Percentiles rank a stretch among this genome's conserved stretches.
phyloP scores from a whole-genome alignment of 2,888 invertebrate genomes.

The Drosophila mercatorum region DNA sequence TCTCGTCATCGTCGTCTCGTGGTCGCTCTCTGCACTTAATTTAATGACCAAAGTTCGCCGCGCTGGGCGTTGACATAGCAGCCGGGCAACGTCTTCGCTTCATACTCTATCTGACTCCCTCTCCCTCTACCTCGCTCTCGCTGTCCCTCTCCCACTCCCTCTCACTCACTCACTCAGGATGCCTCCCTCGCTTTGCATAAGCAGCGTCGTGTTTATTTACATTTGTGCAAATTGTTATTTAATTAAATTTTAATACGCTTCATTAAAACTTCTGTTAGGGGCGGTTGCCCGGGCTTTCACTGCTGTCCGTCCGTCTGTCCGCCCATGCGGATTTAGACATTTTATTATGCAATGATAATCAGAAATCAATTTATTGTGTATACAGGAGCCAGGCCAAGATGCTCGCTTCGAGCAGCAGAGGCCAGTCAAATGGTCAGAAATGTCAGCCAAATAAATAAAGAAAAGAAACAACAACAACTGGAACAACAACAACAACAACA shows the following conservation, averaged over 20 bases:
- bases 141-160: background rate
- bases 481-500: background rate
- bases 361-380: slow-evolving; percentile 77
- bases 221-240: slow-evolving; percentile 79
- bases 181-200: slow-evolving; percentile 59
- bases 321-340: slow-evolving; percentile 50
- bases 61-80: slow-evolving; percentile 61
- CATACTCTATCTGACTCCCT: background rate
- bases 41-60: slow-evolving; percentile 76
- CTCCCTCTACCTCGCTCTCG: no score
- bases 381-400: slow-evolving; percentile 34
- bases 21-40: slow-evolving; percentile 62
- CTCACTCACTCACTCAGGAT: background rate
- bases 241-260: slow-evolving; percentile 80
- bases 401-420: slow-evolving; percentile 10
- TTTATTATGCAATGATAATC: slow-evolving; percentile 76
- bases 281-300: slow-evolving; percentile 2
- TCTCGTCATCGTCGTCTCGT: background rate
- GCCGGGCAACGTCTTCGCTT: slow-evolving; percentile 11
- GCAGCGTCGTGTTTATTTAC: slow-evolving; percentile 74
- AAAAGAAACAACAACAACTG: background rate
- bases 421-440: slow-evolving; percentile 29
- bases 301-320: background rate
- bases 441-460: slow-evolving; percentile 43
- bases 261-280: slow-evolving; percentile 68